Evolutionary conservation across 2,888 invertebrate genomes (phyloP).

Genomic region (Pycnomerus fuliginosus): DNA sequence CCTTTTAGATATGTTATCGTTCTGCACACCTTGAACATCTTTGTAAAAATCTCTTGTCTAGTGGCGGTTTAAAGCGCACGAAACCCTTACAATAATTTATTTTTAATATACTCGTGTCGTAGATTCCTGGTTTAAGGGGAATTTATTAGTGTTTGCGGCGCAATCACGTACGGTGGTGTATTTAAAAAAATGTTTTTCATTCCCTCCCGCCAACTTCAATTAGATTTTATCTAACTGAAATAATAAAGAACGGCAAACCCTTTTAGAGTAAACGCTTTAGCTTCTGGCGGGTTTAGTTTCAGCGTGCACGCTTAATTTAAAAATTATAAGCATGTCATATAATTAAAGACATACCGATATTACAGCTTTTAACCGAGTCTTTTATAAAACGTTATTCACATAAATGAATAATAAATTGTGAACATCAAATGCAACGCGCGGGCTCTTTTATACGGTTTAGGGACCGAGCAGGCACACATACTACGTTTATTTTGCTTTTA

Average conservation of each 20-base stretch:
- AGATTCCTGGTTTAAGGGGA: too few relatives aligned
- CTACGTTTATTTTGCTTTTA: slow-evolving; percentile 39
- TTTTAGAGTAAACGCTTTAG: slow-evolving; percentile 31
- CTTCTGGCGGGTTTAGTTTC: slow-evolving; percentile 34
- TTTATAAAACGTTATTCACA: slow-evolving; percentile 39
- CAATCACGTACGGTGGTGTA: too few relatives aligned
- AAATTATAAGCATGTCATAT: slow-evolving; percentile 46
- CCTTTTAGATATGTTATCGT: too few relatives aligned
- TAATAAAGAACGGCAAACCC: slow-evolving; percentile 35
- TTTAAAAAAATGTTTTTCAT: slow-evolving; percentile 36
- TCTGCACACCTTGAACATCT: too few relatives aligned
- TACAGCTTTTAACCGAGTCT: slow-evolving; percentile 39
- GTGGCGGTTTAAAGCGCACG: too few relatives aligned
- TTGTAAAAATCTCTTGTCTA: too few relatives aligned
- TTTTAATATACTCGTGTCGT: too few relatives aligned
- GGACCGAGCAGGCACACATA: slow-evolving; percentile 8
- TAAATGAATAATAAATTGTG: slow-evolving; percentile 47
- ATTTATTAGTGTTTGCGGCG: too few relatives aligned
- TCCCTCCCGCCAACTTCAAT: slow-evolving; percentile 34
- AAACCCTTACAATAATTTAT: too few relatives aligned
- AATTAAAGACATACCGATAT: slow-evolving; percentile 46
- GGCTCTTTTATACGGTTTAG: slow-evolving; percentile 37
- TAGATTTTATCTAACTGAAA: slow-evolving; percentile 39
- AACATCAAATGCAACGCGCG: slow-evolving; percentile 43
- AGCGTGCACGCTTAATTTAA: slow-evolving; percentile 42